Base-by-base conservation (phyloP, 1,140 invertebrate species). In the Belonocnema kinseyi region DNA sequence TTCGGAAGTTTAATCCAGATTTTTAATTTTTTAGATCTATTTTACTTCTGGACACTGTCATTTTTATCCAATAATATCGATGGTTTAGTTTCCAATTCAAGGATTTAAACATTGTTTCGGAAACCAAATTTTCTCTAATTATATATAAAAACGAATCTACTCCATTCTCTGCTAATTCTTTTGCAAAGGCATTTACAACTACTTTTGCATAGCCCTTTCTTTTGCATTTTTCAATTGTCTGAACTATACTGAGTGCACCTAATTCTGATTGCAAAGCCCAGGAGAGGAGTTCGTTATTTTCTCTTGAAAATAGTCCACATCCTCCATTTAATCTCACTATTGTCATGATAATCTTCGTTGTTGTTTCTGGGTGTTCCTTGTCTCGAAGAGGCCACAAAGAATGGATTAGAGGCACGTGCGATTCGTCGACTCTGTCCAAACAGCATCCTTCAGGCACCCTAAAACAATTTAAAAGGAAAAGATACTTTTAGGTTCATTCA, bases 181-280 rank as follows among this genome's bases (percentile, higher is more conserved):
- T 83, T 19, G 83, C 70, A 50, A 85, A 40, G 2, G 51, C 52
- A 77, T 81, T 84, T 13, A 80, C 61, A 12, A 86, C 76, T 21
- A 77, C 26, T 79, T 82, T 77, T 40, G 80, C 83, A 72, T 82
- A 83, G 46, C 85, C 82, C 75, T 79, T 83, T 61, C 76, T 52
- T 56, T 70, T 79, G 54, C 83, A 75, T 10, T 74, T 16, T 0
- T 78, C 72, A 4, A 77, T 21, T 54, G 85, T 86, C 71, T 86
- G 80, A 10, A 75, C 74, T 1, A 82, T 78, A 61, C 77, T 72
- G 19, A 86, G 13, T 7, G 75, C 78, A 72, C 75, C 76, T 54
- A 73, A 83, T 16, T 83, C 76, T 54, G 76, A 79, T 17, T 75
- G 74, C 4, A 83, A 10, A 12, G 71, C 56, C 83, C 85, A 86